Base-by-base conservation (phyloP, 53 echinoderm and acorn worm genomes). In the Apostichopus leukothele region DNA sequence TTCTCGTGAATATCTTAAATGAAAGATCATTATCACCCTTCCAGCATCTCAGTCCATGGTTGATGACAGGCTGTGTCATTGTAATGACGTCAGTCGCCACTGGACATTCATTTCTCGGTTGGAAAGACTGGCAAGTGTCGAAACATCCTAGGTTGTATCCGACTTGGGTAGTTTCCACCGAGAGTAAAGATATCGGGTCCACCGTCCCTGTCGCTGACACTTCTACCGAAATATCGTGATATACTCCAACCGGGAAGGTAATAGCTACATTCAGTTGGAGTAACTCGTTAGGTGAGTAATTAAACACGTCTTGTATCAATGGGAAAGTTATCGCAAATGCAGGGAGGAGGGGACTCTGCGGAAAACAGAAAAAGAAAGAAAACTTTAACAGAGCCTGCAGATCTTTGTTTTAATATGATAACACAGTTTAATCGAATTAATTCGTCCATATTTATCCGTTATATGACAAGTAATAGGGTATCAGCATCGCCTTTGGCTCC, bases 111-210 rank as follows among this genome's bases (percentile, higher is more conserved):
- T 52, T 27, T 20, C 57, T 74, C 74, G 52, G 74, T 20, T 22
- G 12, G 88, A 75, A 87, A 8, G 74, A 51, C 50, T 19, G 9
- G 20, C 74, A 75, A 12, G 74, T 75, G 74, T 75, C 51, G 9
- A 87, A 75, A 73, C 88, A 87, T 74, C 88, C 88, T 9, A 87
- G 53, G 10, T 87, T 87, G 88, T 87, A 87, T 20, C 88, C 88
- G 1, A 53, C 60, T 9, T 53, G 16, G 20, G 68, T 21, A 3
- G 73, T 73, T 18, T 75, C 51, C 6, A 87, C 53, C 5, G 74
- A 16, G 54, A 55, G 51, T 9, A 87, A 18, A 5, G 74, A 21
- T 52, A 87, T 27, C 20, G 50, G 53, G 5, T 53, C 8, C 39
- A 0, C 20, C 9, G 51, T 18, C 1, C 74, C 74, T 5, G 50